Base-by-base conservation (phyloP, 2,888 invertebrate species). In the Gastrophysa polygoni region DNA sequence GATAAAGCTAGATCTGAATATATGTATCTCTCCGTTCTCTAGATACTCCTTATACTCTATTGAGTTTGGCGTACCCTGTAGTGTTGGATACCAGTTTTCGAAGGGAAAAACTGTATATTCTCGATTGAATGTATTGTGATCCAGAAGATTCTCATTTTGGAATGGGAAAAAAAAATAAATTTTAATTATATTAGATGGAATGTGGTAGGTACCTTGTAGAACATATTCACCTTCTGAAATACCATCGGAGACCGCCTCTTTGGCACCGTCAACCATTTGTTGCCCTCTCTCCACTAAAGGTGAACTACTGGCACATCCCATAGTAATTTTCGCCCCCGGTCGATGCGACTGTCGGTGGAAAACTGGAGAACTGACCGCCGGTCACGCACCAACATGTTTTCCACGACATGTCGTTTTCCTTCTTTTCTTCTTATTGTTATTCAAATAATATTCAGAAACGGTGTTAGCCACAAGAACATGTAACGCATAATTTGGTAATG, bases 241-340 rank as follows among this genome's bases (percentile, higher is more conserved):
- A 4, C 76, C 77, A 18, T 80, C 80, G 48, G 69, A 73, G 10
- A 77, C 77, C 0, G 78, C 71, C 8, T 79, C 78, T 60, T 80
- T 81, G 11, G 79, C 80, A 43, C 74, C 72, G 20, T 79, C 78
- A 57, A 79, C 76, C 18, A 81, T 63, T 59, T 76, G 72, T 68
- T 81, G 80, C 14, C 80, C 79, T 62, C 76, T 74, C 64, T 79
- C 78, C 34, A 78, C 72, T 24, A 80, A 72, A 18, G 82, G 82
- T 64, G 78, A 78, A 73, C 81, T 81, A 69, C 81, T 81, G 20
- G 82, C 82, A 68, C 82, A 82, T 68, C 82, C 82, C 82, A 82
- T 82, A 18, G n/a, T 14, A 20, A 44, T 18, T 28, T 38, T 32
- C 38, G 32, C 62, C 18, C 57, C 56, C 59, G 32, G 34, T 57